Evolutionary conservation across 2,797 vertebrate genomes (phyloP).

Genomic region (Neosilurus mollespiculum): DNA sequence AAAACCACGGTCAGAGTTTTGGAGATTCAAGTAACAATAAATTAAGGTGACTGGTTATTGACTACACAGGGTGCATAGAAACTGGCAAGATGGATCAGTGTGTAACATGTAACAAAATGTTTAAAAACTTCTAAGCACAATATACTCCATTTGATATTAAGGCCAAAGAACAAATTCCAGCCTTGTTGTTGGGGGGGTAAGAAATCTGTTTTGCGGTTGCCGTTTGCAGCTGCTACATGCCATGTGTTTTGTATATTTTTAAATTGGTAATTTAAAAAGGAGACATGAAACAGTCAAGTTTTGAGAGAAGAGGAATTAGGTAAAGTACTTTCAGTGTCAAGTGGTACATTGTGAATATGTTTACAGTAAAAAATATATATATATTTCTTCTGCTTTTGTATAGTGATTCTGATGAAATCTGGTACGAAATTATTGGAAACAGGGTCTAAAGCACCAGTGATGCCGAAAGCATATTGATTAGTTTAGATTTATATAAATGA

Average conservation of each 20-base stretch:
- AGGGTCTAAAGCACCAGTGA: neutral
- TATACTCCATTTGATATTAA: neutral
- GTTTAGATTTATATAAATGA: no score
- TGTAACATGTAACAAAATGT: neutral
- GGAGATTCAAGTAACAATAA: neutral
- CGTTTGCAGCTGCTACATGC: slow-evolving; percentile 27
- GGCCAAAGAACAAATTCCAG: slow-evolving; percentile 23
- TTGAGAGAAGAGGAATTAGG: slow-evolving; percentile 21
- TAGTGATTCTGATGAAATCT: neutral
- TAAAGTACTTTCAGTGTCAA: slow-evolving; percentile 49
- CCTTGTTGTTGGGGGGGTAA: neutral
- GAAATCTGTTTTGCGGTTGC: slow-evolving; percentile 1
- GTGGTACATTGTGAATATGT: slow-evolving; percentile 52
- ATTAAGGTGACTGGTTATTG: neutral
- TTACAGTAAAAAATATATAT: slow-evolving; percentile 55
- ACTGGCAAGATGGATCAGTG: neutral
- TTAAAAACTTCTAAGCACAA: slow-evolving; percentile 21
- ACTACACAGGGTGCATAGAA: neutral
- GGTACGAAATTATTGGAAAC: neutral
- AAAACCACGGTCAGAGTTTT: neutral
- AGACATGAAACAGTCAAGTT: slow-evolving; percentile 9
- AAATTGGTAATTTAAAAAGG: neutral
- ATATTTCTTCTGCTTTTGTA: neutral
- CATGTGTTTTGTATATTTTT: slow-evolving; percentile 35
- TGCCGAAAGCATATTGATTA: neutral